Evolutionary conservation across 2,113 vertebrate species (phyloP).

Genomic region (Oncorhynchus masou): DNA sequence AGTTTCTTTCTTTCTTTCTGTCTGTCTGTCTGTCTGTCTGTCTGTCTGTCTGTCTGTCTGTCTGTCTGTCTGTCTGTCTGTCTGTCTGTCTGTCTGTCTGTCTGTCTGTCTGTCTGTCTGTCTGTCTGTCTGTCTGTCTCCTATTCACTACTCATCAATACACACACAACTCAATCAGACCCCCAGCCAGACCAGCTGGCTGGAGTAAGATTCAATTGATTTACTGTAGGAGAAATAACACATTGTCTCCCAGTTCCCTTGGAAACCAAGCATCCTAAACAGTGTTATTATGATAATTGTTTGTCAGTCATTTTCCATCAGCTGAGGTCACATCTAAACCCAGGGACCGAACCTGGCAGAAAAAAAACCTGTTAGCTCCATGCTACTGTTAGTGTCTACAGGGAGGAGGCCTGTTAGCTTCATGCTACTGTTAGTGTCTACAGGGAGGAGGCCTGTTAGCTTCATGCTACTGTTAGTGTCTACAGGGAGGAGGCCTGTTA

Average conservation of each 20-base stretch:
- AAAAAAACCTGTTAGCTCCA: background rate
- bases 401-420: too few species aligned
- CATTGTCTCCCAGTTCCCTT: constrained; percentile 36
- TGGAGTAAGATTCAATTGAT: constrained; percentile 53
- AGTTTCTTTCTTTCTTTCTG: background rate
- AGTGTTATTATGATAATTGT: constrained; percentile 45
- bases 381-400: too few species aligned
- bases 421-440: too few species aligned
- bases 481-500: too few species aligned
- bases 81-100: background rate
- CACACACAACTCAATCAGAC: constrained; percentile 42
- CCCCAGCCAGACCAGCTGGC: constrained; percentile 26
- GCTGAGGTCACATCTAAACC: constrained; percentile 16
- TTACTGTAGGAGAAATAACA: constrained; percentile 12
- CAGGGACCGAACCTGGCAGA: constrained; percentile 9
- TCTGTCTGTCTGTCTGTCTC: background rate
- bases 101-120: background rate
- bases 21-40: background rate
- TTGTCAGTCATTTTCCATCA: constrained; percentile 34
- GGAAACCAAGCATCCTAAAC: constrained; percentile 43
- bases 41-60: background rate
- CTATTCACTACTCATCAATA: constrained; percentile 11
- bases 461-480: too few species aligned
- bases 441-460: too few species aligned
- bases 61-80: background rate